Evolutionary conservation across 2,113 vertebrate genomes (phyloP).

Genomic region (Thalassoma bifasciatum): DNA sequence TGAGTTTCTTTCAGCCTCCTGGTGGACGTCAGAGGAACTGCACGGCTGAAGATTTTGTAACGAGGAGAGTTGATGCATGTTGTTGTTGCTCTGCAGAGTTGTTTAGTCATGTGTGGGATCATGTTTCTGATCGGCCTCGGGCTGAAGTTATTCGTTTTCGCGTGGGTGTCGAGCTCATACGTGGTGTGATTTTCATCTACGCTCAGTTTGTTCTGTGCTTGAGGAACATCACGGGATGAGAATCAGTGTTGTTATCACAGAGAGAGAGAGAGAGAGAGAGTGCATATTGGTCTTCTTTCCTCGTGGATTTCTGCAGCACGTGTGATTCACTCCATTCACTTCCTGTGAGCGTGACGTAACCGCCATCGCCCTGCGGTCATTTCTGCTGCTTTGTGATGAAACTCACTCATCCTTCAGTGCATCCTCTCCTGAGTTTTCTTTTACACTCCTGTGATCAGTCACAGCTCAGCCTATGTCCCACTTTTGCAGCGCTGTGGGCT

Average conservation of each 20-base stretch:
- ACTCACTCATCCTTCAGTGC: constrained; percentile 25
- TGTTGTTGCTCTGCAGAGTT: constrained; percentile 5
- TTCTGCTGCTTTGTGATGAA: constrained; percentile 44
- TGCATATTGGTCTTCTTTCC: no score
- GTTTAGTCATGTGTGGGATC: constrained; percentile 20
- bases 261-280: constrained; percentile 12
- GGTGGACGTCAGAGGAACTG: neutral
- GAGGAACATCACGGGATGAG: constrained; percentile 1
- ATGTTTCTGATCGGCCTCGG: constrained; percentile 28
- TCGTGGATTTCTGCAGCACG: constrained; percentile 11
- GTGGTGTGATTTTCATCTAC: constrained; percentile 18
- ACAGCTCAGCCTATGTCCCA: constrained; percentile 29
- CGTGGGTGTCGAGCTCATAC: constrained; percentile 25
- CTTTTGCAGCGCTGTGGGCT: constrained; percentile 27
- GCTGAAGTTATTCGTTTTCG: constrained; percentile 52
- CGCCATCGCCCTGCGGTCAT: constrained; percentile 28
- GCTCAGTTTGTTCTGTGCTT: constrained; percentile 20
- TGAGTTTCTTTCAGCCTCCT: no score
- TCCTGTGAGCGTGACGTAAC: constrained; percentile 24
- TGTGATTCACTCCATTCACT: constrained; percentile 33
- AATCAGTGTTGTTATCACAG: constrained; percentile 5
- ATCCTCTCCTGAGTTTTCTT: constrained; percentile 11
- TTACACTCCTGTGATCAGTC: constrained; percentile 36
- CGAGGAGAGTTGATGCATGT: neutral
- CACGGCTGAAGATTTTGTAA: neutral